Percentiles rank a stretch among this genome's conserved stretches.
Conservation (phyloP, 2,797 vertebrate genomes). For the Diceros bicornis region DNA sequence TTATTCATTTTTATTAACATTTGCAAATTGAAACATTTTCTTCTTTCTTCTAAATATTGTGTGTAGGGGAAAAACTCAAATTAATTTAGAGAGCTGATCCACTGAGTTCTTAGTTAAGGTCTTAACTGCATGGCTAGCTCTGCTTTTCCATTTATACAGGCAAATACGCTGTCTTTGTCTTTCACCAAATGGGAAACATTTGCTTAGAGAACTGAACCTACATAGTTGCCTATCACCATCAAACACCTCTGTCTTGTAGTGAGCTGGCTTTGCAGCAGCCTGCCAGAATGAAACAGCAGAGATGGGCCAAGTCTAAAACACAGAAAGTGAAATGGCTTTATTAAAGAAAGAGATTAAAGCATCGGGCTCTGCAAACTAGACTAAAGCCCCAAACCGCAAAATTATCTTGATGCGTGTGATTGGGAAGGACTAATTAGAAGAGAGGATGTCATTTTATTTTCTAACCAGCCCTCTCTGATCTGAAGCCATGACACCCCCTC, state of each 20-base stretch:
- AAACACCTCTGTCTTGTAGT: slow-evolving; percentile 59
- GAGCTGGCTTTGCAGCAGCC: slow-evolving; percentile 52
- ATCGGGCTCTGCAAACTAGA: slow-evolving; percentile 74
- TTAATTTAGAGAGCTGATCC: slow-evolving; percentile 57
- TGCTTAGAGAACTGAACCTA: slow-evolving; percentile 66
- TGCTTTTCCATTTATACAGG: neutral
- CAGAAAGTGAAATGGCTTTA: slow-evolving; percentile 64
- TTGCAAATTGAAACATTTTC: slow-evolving; percentile 64
- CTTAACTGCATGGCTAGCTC: slow-evolving; percentile 16
- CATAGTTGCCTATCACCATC: slow-evolving; percentile 60
- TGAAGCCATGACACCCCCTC: slow-evolving; percentile 83
- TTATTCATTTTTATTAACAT: slow-evolving; percentile 35
- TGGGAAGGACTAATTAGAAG: slow-evolving; percentile 86
- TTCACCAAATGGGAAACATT: slow-evolving; percentile 69
- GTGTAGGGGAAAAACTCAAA: slow-evolving; percentile 1
- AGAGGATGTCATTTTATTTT: slow-evolving; percentile 86
- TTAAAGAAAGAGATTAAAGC: slow-evolving; percentile 74
- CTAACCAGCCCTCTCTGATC: slow-evolving; percentile 85
- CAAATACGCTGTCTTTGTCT: slow-evolving; percentile 73
- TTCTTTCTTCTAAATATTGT: slow-evolving; percentile 68
- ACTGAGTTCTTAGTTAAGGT: slow-evolving; percentile 18
- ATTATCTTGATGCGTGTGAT: slow-evolving; percentile 79
- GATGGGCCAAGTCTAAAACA: slow-evolving; percentile 46
- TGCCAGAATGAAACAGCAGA: slow-evolving; percentile 61
- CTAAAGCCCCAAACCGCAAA: slow-evolving; percentile 76